Evolutionary conservation across 2,797 vertebrate species (phyloP).

Genomic region (Pempheris klunzingeri): DNA sequence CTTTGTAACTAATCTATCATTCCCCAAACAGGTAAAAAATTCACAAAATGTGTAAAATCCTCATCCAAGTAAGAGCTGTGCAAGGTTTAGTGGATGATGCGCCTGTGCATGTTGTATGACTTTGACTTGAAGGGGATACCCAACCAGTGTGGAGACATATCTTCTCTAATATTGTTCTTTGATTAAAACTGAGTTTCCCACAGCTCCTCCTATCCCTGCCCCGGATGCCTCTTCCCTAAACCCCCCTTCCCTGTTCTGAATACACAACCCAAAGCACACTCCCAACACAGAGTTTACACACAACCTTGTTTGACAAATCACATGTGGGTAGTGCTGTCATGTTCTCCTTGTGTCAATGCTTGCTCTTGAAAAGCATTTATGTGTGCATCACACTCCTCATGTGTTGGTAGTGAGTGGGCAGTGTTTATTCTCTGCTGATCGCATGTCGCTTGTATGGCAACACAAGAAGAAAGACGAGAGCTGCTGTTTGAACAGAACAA

Average conservation of each 20-base stretch:
- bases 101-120: slow-evolving; percentile 85
- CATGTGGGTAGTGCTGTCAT: slow-evolving; percentile 14
- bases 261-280: slow-evolving; percentile 55
- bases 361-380: slow-evolving; percentile 24
- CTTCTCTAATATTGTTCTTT: slow-evolving; percentile 22
- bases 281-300: slow-evolving; percentile 63
- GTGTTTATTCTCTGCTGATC: slow-evolving; percentile 33
- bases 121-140: slow-evolving; percentile 54
- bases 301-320: slow-evolving; percentile 15
- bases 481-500: slow-evolving; percentile 46
- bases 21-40: slow-evolving; percentile 88
- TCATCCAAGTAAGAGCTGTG: slow-evolving; percentile 87
- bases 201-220: slow-evolving; percentile 37
- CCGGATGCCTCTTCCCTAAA: slow-evolving; percentile 68
- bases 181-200: slow-evolving; percentile 43
- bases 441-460: slow-evolving; percentile 79
- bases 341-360: slow-evolving; percentile 9
- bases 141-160: slow-evolving; percentile 28
- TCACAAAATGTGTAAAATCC: slow-evolving; percentile 87
- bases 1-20: slow-evolving; percentile 73
- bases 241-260: slow-evolving; percentile 40
- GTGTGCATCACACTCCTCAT: slow-evolving; percentile 39
- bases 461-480: slow-evolving; percentile 29
- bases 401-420: slow-evolving; percentile 71
- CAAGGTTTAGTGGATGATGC: slow-evolving; percentile 66